Conservation (phyloP, 2,888 invertebrate species). For the Acrobeloides nanus region DNA sequence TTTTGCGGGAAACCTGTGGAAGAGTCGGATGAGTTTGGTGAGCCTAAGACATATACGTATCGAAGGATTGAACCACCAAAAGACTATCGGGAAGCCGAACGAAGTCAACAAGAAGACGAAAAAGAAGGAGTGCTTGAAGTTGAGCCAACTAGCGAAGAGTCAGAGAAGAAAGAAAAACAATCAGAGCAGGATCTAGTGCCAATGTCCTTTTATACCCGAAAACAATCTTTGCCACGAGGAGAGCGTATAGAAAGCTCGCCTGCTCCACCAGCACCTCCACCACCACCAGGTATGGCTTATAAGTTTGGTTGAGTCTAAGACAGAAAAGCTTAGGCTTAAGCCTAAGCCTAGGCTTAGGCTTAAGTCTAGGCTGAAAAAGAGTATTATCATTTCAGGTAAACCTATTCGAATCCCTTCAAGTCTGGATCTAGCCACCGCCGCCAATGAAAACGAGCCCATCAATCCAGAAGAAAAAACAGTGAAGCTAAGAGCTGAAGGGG, state of each 20-base stretch:
- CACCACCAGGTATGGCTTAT: too few species aligned
- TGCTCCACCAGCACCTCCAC: slow-evolving; percentile 5
- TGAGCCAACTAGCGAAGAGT: slow-evolving; percentile 1
- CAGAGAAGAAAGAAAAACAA: slow-evolving; percentile 1
- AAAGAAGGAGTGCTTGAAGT: slow-evolving; percentile 4
- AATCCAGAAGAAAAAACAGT: slow-evolving; percentile 4
- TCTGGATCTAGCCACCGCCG: too few species aligned
- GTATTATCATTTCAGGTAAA: too few species aligned
- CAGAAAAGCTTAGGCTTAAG: too few species aligned
- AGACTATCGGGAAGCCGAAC: not conserved
- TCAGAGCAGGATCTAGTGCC: slow-evolving; percentile 4
- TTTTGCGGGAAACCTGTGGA: too few species aligned
- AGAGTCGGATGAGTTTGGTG: too few species aligned
- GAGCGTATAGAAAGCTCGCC: not conserved
- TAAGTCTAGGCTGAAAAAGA: too few species aligned
- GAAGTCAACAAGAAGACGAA: slow-evolving; percentile 1
- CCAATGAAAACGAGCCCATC: slow-evolving; percentile 3
- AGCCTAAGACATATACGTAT: not conserved
- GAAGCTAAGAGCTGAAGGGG: not conserved
- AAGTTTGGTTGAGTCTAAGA: too few species aligned
- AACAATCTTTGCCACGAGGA: not conserved
- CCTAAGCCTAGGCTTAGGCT: too few species aligned
- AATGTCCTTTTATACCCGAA: too few species aligned
- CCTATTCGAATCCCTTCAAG: too few species aligned
- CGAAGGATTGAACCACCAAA: not conserved